phyloP scores from a whole-genome alignment of 2,888 invertebrate genomes.

The Antheraea assamensis region DNA sequence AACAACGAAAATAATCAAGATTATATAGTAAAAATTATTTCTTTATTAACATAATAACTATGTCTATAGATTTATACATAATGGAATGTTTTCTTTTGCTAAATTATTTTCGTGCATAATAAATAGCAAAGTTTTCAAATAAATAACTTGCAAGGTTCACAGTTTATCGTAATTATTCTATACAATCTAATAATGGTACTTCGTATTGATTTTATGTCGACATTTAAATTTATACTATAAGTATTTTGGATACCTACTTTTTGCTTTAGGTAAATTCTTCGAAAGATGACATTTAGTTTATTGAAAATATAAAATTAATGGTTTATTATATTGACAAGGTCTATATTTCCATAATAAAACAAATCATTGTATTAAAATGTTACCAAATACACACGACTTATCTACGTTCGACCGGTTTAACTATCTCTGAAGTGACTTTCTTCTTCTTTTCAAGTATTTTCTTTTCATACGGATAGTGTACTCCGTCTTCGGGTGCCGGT shows the following conservation, averaged over 20 bases:
- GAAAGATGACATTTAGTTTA: no score
- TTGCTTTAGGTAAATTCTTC: background rate
- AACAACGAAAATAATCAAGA: background rate
- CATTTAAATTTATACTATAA: background rate
- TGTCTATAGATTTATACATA: slow-evolving; percentile 19
- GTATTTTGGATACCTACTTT: background rate
- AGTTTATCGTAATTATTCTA: slow-evolving; percentile 1
- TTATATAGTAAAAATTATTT: background rate
- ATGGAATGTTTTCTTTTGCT: slow-evolving; percentile 33
- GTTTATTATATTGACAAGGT: no score
- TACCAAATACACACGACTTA: slow-evolving; percentile 36
- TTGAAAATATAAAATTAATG: no score
- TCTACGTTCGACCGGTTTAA: slow-evolving; percentile 64
- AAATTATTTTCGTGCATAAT: slow-evolving; percentile 25
- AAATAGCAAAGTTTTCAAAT: slow-evolving; percentile 24
- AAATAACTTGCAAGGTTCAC: slow-evolving; percentile 32
- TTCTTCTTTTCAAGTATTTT: slow-evolving; percentile 61
- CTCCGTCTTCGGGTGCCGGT: slow-evolving; percentile 40
- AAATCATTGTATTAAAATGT: background rate
- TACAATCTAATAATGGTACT: background rate
- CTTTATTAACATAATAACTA: slow-evolving; percentile 8
- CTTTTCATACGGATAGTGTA: slow-evolving; percentile 68
- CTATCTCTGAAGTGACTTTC: slow-evolving; percentile 58
- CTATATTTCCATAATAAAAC: slow-evolving; percentile 1
- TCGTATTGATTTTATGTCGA: background rate